Base-by-base conservation (phyloP, 2,888 invertebrate species). In the Cheilosia soror region DNA sequence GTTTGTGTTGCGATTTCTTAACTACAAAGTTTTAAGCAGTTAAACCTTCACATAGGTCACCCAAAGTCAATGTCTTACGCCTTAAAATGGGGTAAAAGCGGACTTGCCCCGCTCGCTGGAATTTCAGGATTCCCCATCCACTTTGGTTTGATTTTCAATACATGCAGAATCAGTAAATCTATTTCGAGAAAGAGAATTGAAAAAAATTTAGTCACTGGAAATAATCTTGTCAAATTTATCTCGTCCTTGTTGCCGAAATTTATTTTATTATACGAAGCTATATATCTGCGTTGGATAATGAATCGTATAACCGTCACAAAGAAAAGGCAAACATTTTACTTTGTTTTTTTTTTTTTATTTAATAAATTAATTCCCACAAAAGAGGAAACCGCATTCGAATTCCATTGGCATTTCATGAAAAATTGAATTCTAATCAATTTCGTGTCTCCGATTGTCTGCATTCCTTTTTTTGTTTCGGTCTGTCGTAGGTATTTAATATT, bases 351-450 rank as follows among this genome's bases (percentile, higher is more conserved):
- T 44, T 44, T 44, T 15, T 0, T 15, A 44, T 44, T 44, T 6
- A 44, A 5, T 44, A 15, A 44, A 1, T 15, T 44, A 44, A 44
- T 44, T 15, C 15, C n/a, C 44, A 4, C 7, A 33, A 33, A 9
- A 33, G 9, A 33, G 9, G 11, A 37, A 37, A 37, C 37, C 37
- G 11, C 37, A 37, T 4, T 37, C 37, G 37, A 37, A 3, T 37
- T 33, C 33, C 33, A 9, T 33, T 25, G 25, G 20, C 31, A 47
- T 47, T 65, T 9, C 20, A 7, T 33, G n/a, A 31, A 37, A 33
- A 27, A 65, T 65, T 49, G 1, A 51, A 37, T 51, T 13, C 33
- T n/a, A 65, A 65, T 49, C 49, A 65, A 49, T 25, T 65, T 31
- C 5, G 33, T 9, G 33, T 20, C 49, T 37, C 6, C 29, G 9